Evolutionary conservation across 2,888 invertebrate genomes (phyloP), one percentile per base, ranked within the genome.

Genomic region (Acanthosepion pharaonis): DNA sequence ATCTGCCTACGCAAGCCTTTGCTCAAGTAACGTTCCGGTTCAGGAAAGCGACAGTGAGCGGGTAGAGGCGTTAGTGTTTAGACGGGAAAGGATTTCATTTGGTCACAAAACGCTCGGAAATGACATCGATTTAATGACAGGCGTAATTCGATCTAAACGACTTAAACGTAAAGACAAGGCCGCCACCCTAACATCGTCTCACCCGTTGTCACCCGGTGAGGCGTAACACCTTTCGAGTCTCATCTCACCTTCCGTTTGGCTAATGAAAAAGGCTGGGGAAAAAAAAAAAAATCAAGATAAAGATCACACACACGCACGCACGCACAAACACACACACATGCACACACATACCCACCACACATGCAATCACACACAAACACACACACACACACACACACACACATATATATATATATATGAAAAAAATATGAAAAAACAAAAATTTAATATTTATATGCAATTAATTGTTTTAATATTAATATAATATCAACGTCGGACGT

Each of bases 71-170:
- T 78, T n/a, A 15, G 11, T 9, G 0, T 33, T 78, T 15, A 78
- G 78, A 78, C 78, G 78, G 78, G n/a, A 78, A 78, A n/a, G 11
- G n/a, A 78, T 78, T 78, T 78, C 78, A 15, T 78, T n/a, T 33
- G 15, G n/a, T 33, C n/a, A 78, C 78, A 33, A 78, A 78, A 33
- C 33, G n/a, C n/a, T 78, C 78, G 78, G n/a, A 78, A 78, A 78
- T 78, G 33, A 33, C 78, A 78, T 78, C n/a, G 78, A n/a, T 78
- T 78, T 78, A 78, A 78, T 78, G 78, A 78, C 78, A n/a, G 78
- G 33, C 78, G 78, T n/a, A 78, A 78, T 78, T 78, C 78, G n/a
- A 78, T n/a, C n/a, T 23, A 15, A 78, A 78, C 15, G 33, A 78
- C 78, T n/a, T n/a, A 33, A 33, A n/a, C 78, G 20, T 15, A n/a